Base-by-base conservation (phyloP, 2,888 invertebrate species). In the Heteromyza rotundicornis region DNA sequence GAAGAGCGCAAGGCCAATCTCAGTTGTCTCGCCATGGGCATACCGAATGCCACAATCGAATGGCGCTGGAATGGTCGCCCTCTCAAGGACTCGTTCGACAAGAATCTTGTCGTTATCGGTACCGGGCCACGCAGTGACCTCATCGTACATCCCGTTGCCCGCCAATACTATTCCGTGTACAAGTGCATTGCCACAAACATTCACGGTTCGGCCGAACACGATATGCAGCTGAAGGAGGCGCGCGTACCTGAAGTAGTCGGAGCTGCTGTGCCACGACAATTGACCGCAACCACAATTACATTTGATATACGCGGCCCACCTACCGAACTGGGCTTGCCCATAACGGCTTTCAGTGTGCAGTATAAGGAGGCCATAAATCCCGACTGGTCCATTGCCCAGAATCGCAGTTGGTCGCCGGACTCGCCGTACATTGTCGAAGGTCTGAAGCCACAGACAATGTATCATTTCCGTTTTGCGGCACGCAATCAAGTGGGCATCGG, bases 1-100 rank as follows among this genome's bases (percentile, higher is more conserved):
- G 89, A 91, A 54, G 86, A 88, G 44, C 87, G 87, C 71, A 89
- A 90, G 1, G 92, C 91, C 1, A 96, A 96, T 81, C 85, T 96
- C 5, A 92, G 92, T 63, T 96, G 96, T 78, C 86, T 92, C 51
- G 94, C 95, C n/a, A 92, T 94, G 82, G 88, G 89, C 77, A 87
- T 96, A 73, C 96, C 96, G 2, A 96, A 96, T 80, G 96, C 96
- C 0, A 95, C 95, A 7, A 94, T 96, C 70, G 89, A 89, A 76
- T 96, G 95, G 95, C 88, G 87, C 81, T 88, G 85, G 81, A 87
- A 86, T 63, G 87, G 87, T 35, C 78, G 82, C 51, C 86, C 86
- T 63, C 78, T 88, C 23, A 82, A 85, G 63, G 87, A 87, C 67
- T 62, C 75, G 16, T 77, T 73, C 35, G 86, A 87, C 51, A 84